phyloP scores from a whole-genome alignment of 2,888 invertebrate species.

The Megaustenia siamemsis region DNA sequence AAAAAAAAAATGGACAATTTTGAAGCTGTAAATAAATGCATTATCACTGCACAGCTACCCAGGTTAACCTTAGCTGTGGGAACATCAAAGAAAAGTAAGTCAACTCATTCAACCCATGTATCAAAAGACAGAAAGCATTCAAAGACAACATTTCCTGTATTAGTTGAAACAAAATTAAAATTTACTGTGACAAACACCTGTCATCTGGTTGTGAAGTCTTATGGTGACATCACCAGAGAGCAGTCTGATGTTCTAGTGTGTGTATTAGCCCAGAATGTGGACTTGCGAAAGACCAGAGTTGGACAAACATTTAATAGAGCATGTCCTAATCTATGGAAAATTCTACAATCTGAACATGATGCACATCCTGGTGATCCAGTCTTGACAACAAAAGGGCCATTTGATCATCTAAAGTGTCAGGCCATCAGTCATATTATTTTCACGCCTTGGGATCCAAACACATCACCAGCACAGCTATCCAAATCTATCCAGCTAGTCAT shows the following conservation, averaged over 20 bases:
- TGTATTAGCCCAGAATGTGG: conserved; percentile 39
- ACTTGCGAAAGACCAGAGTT: conserved; percentile 47
- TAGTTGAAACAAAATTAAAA: neutral
- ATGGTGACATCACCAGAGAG: conserved; percentile 36
- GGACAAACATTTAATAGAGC: conserved; percentile 43
- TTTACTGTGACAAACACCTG: conserved; percentile 9
- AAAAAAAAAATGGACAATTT: conserved; percentile 13
- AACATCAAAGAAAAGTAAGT: neutral
- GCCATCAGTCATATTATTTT: conserved; percentile 34
- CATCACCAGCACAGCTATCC: conserved; percentile 9
- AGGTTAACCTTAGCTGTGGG: neutral
- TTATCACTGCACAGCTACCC: conserved; percentile 4
- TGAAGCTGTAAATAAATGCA: conserved; percentile 12
- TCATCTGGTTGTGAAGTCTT: conserved; percentile 29
- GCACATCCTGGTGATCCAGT: conserved; percentile 18
- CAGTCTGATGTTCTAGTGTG: conserved; percentile 46
- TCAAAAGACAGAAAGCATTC: neutral
- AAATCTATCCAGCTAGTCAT: neutral
- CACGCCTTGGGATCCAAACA: conserved; percentile 19
- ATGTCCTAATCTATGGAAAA: conserved; percentile 22
- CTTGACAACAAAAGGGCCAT: neutral
- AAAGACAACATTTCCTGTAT: neutral
- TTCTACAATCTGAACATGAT: neutral
- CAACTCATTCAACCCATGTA: neutral
- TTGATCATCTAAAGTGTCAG: conserved; percentile 13